A percentile compares a stretch with the other conserved stretches of the same genome.
phyloP scores from a whole-genome alignment of 2,797 vertebrate species.

The Taeniopygia guttata region DNA sequence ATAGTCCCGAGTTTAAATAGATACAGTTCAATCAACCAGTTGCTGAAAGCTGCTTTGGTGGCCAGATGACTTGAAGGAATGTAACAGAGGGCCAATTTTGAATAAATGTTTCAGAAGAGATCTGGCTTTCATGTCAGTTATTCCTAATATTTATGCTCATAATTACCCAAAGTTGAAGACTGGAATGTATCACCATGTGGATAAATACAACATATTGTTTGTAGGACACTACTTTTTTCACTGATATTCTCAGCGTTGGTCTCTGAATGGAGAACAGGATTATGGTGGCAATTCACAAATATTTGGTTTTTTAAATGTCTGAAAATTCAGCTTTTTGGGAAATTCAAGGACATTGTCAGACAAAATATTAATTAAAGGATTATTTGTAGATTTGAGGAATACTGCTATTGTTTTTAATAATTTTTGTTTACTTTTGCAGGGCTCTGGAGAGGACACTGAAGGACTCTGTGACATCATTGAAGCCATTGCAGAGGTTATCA shows the following conservation, averaged over 20 bases:
- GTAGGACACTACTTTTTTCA: not conserved
- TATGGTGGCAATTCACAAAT: not conserved
- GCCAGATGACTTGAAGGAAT: not conserved
- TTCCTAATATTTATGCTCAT: not conserved
- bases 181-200: not conserved
- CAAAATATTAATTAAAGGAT: not conserved
- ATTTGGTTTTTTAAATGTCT: not conserved
- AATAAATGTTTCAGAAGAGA: not conserved
- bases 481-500: slow-evolving; percentile 95
- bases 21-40: not conserved
- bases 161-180: not conserved
- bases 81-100: not conserved
- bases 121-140: not conserved
- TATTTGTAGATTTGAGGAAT: not conserved
- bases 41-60: not conserved
- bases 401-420: not conserved
- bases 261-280: not conserved
- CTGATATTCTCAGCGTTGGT: not conserved
- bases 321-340: not conserved
- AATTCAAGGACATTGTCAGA: not conserved
- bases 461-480: slow-evolving; percentile 88
- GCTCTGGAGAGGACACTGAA: slow-evolving; percentile 85
- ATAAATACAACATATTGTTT: not conserved
- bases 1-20: not conserved
- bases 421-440: slow-evolving; percentile 52